A percentile compares a stretch with the other conserved stretches of the same genome.
Conservation (phyloP, 2,797 vertebrate species). For the Pipistrellus pygmaeus region DNA sequence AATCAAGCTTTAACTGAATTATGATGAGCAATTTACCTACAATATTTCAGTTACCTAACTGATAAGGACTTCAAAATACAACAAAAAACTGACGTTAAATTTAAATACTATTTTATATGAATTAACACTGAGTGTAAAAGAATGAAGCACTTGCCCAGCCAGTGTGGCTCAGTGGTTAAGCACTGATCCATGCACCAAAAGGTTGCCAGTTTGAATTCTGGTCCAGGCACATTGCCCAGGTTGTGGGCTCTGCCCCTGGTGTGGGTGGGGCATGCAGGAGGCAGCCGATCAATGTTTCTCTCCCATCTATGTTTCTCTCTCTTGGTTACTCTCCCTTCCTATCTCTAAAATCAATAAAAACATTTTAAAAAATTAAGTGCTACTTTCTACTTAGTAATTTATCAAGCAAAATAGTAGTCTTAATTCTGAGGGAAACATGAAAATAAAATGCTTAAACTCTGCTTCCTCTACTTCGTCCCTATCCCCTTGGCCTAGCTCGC, state of each 20-base stretch:
- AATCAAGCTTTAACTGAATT: conserved; percentile 47
- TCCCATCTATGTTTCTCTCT: no score
- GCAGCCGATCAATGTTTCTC: no score
- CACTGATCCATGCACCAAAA: no score
- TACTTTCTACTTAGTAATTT: conserved; percentile 35
- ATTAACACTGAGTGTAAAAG: conserved; percentile 26
- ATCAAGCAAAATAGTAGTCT: conserved; percentile 37
- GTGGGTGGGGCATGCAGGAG: no score
- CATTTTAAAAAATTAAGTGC: background rate
- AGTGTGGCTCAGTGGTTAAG: no score
- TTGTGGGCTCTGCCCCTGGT: no score
- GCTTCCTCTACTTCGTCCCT: background rate
- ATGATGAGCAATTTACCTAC: background rate
- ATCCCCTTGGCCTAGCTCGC: conserved; percentile 9
- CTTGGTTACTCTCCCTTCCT: no score
- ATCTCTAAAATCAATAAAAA: no score
- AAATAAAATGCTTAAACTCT: conserved; percentile 53
- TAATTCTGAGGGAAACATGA: conserved; percentile 3
- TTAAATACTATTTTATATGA: conserved; percentile 34
- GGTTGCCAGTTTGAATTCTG: no score
- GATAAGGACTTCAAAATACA: conserved; percentile 57
- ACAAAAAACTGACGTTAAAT: background rate
- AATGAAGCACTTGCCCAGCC: background rate
- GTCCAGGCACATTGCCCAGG: no score
- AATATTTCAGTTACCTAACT: conserved; percentile 38